phyloP scores from a whole-genome alignment of 53 echinoderm and acorn worm genomes.

The Paracentrotus lividus region DNA sequence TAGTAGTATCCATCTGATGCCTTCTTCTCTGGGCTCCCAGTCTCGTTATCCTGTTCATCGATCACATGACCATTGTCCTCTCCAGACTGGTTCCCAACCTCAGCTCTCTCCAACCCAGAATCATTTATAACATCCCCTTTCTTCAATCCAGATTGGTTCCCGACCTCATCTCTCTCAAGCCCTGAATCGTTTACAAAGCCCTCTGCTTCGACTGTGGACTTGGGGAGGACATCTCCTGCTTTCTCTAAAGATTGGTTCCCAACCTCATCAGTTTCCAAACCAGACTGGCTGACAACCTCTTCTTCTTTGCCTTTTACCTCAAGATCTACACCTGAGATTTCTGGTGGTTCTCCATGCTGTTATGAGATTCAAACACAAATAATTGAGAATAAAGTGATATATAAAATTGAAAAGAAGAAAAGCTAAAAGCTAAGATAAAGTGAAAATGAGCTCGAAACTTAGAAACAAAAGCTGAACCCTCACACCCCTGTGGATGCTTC shows the following conservation, averaged over 20 bases:
- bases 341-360: background rate
- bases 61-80: background rate
- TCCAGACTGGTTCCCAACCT: background rate
- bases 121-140: background rate
- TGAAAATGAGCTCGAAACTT: no score
- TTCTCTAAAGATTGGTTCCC: background rate
- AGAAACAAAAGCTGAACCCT: no score
- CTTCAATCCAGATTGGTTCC: background rate
- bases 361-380: background rate
- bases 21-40: background rate
- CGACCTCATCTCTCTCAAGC: background rate
- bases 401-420: no score
- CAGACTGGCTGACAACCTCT: background rate
- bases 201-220: no score
- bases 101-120: background rate
- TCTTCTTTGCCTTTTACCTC: background rate
- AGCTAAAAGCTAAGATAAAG: no score
- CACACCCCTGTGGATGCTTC: no score
- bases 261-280: background rate
- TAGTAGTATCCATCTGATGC: background rate
- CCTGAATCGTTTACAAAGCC: no score
- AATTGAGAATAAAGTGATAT: background rate
- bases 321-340: background rate
- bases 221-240: background rate
- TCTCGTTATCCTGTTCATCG: background rate